Base-by-base conservation (phyloP, 2,888 invertebrate genomes). In the Archips xylosteana region DNA sequence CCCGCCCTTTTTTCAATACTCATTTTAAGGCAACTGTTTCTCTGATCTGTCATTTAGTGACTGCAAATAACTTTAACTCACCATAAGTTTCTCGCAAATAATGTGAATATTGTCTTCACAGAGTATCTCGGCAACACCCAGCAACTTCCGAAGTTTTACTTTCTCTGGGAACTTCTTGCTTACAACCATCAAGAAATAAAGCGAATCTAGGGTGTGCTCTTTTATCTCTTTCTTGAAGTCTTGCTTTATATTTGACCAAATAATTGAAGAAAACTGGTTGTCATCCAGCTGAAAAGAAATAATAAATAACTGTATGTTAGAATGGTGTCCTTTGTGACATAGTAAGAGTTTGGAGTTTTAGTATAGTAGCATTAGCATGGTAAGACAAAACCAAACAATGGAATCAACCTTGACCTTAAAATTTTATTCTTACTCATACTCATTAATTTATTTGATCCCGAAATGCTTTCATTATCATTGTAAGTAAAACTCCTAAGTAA, bases 171-270 rank as follows among this genome's bases (percentile, higher is more conserved):
- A 95, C 81, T 91, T 92, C 61, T 82, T 82, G 54, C 82, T 87
- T 13, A 94, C 82, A 42, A 92, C 81, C 77, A 96, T 86, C 4
- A 97, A 86, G 70, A 96, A 94, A 82, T 96, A 95, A 5, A 97
- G 88, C 2, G 95, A 95, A 84, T 97, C 96, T 32, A 97, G 87
- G 42, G 91, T 95, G 79, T 97, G 96, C 68, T 96, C 96, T 13
- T 94, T 86, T 89, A 96, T 95, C 9, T 96, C 95, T 80, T 96
- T 96, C 57, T 94, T 94, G 70, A 97, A 89, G 81, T 96, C 95
- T 70, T 90, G 87, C 80, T 96, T 95, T 57, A 97, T 82, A 63
- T 95, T 80, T 2, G 96, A 94, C 96, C 96, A 96, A 5, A 97
- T 81, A 34, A 92, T 88, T 63, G 89, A 82, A 72, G 92, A 86